phyloP scores from a whole-genome alignment of 2,888 invertebrate species.

The Drosophila cracens region DNA sequence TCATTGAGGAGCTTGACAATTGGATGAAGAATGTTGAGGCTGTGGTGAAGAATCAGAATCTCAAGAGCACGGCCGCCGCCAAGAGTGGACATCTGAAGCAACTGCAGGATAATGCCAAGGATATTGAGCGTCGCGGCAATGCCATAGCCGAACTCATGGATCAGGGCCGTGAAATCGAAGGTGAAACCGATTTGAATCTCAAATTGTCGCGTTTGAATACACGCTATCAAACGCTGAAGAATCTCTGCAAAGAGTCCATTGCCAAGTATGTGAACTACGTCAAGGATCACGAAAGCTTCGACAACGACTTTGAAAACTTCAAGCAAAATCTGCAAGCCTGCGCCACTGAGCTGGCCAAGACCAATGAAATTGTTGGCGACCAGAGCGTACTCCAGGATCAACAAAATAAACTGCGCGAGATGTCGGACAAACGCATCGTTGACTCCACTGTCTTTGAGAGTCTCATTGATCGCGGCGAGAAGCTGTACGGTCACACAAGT shows the following conservation, averaged over 20 bases:
- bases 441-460: conserved; percentile 93
- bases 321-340: conserved; percentile 91
- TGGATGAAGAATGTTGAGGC: conserved; percentile 95
- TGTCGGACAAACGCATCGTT: conserved; percentile 92
- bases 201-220: conserved; percentile 92
- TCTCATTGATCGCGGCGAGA: conserved; percentile 94
- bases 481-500: conserved; percentile 95
- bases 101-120: conserved; percentile 89
- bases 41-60: conserved; percentile 94
- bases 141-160: conserved; percentile 89
- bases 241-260: conserved; percentile 92
- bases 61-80: conserved; percentile 93
- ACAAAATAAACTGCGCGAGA: conserved; percentile 91
- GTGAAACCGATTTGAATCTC: conserved; percentile 90
- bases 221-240: conserved; percentile 92
- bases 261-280: conserved; percentile 93
- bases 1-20: conserved; percentile 90
- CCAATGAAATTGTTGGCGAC: conserved; percentile 94
- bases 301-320: conserved; percentile 90
- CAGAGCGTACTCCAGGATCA: conserved; percentile 92
- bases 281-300: conserved; percentile 93
- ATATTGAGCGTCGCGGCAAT: conserved; percentile 88
- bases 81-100: conserved; percentile 92
- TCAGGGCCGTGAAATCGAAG: conserved; percentile 89
- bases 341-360: conserved; percentile 89